These are phyloP conservation scores for Hybos culiciformis DNA, from an alignment of 2,888 invertebrate species.

Conservation along the genomic window DNA sequence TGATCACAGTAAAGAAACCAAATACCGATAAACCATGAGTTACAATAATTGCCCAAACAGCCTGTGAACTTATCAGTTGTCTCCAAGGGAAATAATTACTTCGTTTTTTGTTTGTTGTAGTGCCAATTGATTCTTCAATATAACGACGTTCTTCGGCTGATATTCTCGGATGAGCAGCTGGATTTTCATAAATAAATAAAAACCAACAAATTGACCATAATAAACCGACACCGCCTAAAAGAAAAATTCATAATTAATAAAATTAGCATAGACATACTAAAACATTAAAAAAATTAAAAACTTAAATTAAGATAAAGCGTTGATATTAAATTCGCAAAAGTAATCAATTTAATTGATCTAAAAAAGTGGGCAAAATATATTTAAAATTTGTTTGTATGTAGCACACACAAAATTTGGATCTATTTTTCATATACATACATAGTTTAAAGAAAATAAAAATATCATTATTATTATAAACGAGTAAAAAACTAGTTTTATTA, in stretches of 20 bases:
- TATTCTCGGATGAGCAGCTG: slow-evolving; percentile 71
- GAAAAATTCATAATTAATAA: background rate
- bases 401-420: no score
- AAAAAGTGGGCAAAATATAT: no score
- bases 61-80: slow-evolving; percentile 49
- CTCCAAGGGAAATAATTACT: slow-evolving; percentile 62
- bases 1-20: slow-evolving; percentile 77
- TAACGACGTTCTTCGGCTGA: slow-evolving; percentile 53
- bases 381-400: no score
- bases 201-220: slow-evolving; percentile 77
- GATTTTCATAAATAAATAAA: slow-evolving; percentile 64
- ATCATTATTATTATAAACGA: no score
- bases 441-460: no score
- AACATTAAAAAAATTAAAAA: background rate
- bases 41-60: slow-evolving; percentile 76
- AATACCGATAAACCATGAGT: slow-evolving; percentile 75
- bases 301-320: no score
- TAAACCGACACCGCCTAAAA: slow-evolving; percentile 50
- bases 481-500: no score
- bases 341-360: no score
- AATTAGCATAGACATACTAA: background rate
- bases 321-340: no score
- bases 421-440: no score
- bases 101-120: slow-evolving; percentile 42
- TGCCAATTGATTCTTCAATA: slow-evolving; percentile 59